Evolutionary conservation across 2,113 vertebrate genomes (phyloP).

Genomic region (Saiga tatarica): DNA sequence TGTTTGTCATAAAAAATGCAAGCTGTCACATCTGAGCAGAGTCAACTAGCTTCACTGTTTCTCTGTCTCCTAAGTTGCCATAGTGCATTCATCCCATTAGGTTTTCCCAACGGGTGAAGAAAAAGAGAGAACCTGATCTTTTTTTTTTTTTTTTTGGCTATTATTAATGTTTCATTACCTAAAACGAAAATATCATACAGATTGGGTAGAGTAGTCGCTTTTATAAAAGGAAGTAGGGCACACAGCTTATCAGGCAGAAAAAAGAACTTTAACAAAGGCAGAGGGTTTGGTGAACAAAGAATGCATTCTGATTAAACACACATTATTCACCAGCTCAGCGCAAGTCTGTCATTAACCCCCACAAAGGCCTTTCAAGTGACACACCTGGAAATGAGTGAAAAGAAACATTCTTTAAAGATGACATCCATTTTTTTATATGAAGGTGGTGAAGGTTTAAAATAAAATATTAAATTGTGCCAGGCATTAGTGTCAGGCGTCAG

Average conservation of each 20-base stretch:
- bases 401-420: not conserved
- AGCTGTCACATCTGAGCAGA: not conserved
- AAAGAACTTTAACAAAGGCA: slow-evolving; percentile 40
- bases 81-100: not conserved
- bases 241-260: not conserved
- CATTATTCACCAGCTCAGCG: not conserved
- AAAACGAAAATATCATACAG: slow-evolving; percentile 42
- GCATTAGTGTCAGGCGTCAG: not conserved
- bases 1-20: not conserved
- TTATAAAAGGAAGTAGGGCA: slow-evolving; percentile 49
- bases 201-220: not conserved
- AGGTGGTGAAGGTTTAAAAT: slow-evolving; percentile 30
- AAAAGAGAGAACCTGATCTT: not conserved
- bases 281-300: not conserved
- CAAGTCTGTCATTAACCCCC: slow-evolving; percentile 1
- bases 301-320: not conserved
- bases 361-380: not conserved
- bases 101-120: not conserved
- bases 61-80: not conserved
- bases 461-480: slow-evolving; percentile 29
- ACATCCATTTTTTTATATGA: slow-evolving; percentile 17
- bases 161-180: slow-evolving; percentile 15
- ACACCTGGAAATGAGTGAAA: slow-evolving; percentile 26
- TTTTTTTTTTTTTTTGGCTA: not conserved
- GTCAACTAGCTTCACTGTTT: not conserved